A percentile compares a stretch with the other conserved stretches of the same genome.
Evolutionary conservation across 2,797 vertebrate species (phyloP).

Genomic region (Rhynchotus rufescens): DNA sequence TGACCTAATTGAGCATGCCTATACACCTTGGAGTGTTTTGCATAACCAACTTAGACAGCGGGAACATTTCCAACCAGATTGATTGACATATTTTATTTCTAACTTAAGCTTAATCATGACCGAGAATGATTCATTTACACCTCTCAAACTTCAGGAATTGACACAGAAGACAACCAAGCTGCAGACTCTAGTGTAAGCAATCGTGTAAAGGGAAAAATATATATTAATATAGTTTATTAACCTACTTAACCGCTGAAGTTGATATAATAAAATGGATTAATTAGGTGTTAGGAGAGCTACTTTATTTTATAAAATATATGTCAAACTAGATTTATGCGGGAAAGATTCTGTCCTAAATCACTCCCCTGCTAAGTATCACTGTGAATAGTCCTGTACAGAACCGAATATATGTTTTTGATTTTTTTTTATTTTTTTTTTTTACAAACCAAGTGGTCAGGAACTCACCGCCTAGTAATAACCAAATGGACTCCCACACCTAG

Average conservation of each 20-base stretch:
- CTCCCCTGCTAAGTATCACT: not conserved
- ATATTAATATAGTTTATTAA: slow-evolving; percentile 52
- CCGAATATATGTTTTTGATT: not conserved
- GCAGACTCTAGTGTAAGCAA: slow-evolving; percentile 15
- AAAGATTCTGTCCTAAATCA: not conserved
- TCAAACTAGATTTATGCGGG: not conserved
- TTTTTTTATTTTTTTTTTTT: not conserved
- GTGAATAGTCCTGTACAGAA: not conserved
- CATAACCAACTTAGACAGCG: slow-evolving; percentile 82
- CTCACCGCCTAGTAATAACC: not conserved
- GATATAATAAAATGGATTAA: slow-evolving; percentile 45
- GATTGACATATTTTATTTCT: slow-evolving; percentile 84
- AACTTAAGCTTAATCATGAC: slow-evolving; percentile 78
- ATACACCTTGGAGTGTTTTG: slow-evolving; percentile 77
- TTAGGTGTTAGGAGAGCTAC: slow-evolving; percentile 20
- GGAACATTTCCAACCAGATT: slow-evolving; percentile 75
- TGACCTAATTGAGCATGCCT: slow-evolving; percentile 81
- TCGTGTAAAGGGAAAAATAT: slow-evolving; percentile 18
- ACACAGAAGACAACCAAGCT: slow-evolving; percentile 27
- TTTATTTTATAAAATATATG: slow-evolving; percentile 43
- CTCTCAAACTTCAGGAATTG: slow-evolving; percentile 62
- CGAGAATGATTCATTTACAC: slow-evolving; percentile 69
- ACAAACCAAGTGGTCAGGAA: not conserved
- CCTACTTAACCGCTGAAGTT: not conserved
- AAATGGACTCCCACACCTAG: not conserved